Base-by-base conservation (phyloP, 1,140 invertebrate species). In the Caenorhabditis inopinata region DNA sequence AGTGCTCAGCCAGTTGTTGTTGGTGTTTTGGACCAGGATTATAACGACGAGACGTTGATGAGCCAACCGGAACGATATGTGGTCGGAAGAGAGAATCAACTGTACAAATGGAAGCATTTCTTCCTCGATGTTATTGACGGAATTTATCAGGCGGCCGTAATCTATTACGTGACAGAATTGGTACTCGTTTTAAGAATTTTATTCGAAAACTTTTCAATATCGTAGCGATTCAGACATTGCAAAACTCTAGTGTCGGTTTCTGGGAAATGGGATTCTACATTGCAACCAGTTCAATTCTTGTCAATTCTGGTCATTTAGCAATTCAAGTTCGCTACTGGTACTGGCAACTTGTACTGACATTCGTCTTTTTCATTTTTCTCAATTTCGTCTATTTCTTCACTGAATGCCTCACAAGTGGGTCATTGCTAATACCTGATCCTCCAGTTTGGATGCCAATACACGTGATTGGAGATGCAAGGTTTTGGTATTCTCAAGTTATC, bases 61-160 rank as follows among this genome's bases (percentile, higher is more conserved):
- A 89, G 89, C 85, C 90, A 92, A 27, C 93, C 93, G 2, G 88
- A 90, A 9, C 85, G 94, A 1, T 95, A 95, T 88, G 91, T 91
- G 84, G 25, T 48, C n/a, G 82, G 82, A 46, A 47, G 81, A 35
- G 23, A 80, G 16, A 68, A 76, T 14, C 90, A 83, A 78, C 85
- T 85, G 32, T 97, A 97, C 90, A 92, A 92, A 79, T 91, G 93
- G 9, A 92, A 93, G 89, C 94, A 94, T 6, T 97, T 96, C 90
- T 95, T 95, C 93, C 86, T 95, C 7, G 94, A 94, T 76, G 93
- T 96, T 83, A 89, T 92, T 23, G 96, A 98, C 91, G 92, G 94
- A 58, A 89, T 96, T 4, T 97, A 95, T 90, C 95, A 97, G 90
- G 96, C 94, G 89, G 90, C 95, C 32, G 92, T 94, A 48, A 93